Conservation (phyloP, 2,888 invertebrate genomes). For the Bedellia somnulentella region DNA sequence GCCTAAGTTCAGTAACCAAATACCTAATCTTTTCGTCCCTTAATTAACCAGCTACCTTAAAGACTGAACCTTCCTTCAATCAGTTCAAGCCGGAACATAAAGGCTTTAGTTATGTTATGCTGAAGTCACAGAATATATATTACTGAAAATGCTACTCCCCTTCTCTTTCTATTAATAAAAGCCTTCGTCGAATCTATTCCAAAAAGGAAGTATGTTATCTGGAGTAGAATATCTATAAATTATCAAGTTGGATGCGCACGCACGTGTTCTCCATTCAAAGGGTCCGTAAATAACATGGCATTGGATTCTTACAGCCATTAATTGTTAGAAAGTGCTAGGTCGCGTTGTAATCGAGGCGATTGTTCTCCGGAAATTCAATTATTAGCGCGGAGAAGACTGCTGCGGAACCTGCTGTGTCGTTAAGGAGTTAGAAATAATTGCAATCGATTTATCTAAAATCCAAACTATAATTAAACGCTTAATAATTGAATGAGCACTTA, state of each 20-base stretch:
- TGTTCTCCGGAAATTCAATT: conserved; percentile 58
- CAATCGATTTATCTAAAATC: conserved; percentile 36
- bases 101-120: too few species aligned
- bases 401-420: conserved; percentile 37
- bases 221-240: too few species aligned
- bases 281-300: conserved; percentile 56
- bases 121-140: too few species aligned
- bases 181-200: too few species aligned
- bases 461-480: conserved; percentile 48
- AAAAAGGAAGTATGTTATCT: too few species aligned
- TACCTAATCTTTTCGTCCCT: too few species aligned
- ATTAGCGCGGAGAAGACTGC: conserved; percentile 17
- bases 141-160: too few species aligned
- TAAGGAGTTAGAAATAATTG: conserved; percentile 46
- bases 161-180: too few species aligned
- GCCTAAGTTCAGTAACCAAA: too few species aligned
- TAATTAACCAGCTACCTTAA: too few species aligned
- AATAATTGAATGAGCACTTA: conserved; percentile 44
- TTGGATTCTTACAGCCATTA: conserved; percentile 54
- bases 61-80: too few species aligned
- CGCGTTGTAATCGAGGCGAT: conserved; percentile 53
- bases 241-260: conserved; percentile 15
- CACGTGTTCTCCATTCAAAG: conserved; percentile 54
- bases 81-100: too few species aligned
- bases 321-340: conserved; percentile 51